phyloP scores from a whole-genome alignment of 2,113 vertebrate genomes.

The Bos taurus region ARS-UCD2.0 NC_037347.1:50130001-50130500 shows the following conservation, averaged over 20 bases:
- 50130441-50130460: not conserved
- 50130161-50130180: not conserved
- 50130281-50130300: not conserved
- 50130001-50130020: not conserved
- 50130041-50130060: not conserved
- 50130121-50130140: not conserved
- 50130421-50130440: not conserved
- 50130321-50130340: not conserved
- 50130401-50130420: not conserved
- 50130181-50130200: not conserved
- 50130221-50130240: not conserved
- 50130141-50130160: not conserved
- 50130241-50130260: not conserved
- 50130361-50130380: not conserved
- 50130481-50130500: not conserved
- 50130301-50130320: not conserved
- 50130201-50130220: not conserved
- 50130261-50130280: not conserved
- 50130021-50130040: not conserved
- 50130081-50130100: not conserved
- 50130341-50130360: not conserved
- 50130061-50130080: not conserved
- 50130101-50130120: not conserved
- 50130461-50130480: not conserved
- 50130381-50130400: not conserved